Evolutionary conservation across 2,113 vertebrate genomes (phyloP), one percentile per base, ranked within the genome.

Genomic region (Salvelinus fontinalis): DNA sequence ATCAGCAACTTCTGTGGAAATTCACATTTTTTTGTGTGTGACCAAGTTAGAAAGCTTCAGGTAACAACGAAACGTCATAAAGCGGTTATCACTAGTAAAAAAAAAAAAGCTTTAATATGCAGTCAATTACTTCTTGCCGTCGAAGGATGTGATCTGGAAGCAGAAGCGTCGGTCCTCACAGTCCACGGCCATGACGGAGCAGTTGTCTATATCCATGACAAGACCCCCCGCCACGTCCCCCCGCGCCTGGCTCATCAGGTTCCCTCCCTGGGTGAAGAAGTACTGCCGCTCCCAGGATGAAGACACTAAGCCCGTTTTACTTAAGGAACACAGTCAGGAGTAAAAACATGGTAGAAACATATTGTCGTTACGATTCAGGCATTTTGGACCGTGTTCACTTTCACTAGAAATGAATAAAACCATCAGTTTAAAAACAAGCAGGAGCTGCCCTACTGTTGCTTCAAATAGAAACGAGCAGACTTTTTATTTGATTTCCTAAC

Each of bases 231-330:
- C 98, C 20, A 99, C 97, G 3, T 96, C 97, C 0, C 95, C 96
- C 14, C 97, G 95, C 16, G 94, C 94, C 87, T 99, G 98, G 85
- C 95, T 97, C 98, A 99, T 99, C 75, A 99, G 87, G 80, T 99
- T 99, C 51, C 98, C 98, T 27, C 98, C 98, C 84, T 99, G 98
- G 4, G 97, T 97, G 92, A 99, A 99, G 94, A 97, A 99, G 89
- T 98, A 99, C 85, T 95, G 97, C 24, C 97, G 94, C 74, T 99
- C 97, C 98, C 98, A 99, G 3, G 93, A 95, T 0, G 95, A 95
- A 1, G 97, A 98, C 76, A 99, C 97, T 89, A 99, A 92, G 20
- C 98, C 96, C 13, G 98, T 99, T 91, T 98, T 99, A 94, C 98
- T 99, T 84, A 79, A 83, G 44, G 16, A 22, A 22, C 5, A 5